Evolutionary conservation across 30 jellyfish, hydroid and myxozoan genomes (phyloP), one percentile per base, ranked within the genome.

Genomic region (Clytia hemisphaerica): DNA sequence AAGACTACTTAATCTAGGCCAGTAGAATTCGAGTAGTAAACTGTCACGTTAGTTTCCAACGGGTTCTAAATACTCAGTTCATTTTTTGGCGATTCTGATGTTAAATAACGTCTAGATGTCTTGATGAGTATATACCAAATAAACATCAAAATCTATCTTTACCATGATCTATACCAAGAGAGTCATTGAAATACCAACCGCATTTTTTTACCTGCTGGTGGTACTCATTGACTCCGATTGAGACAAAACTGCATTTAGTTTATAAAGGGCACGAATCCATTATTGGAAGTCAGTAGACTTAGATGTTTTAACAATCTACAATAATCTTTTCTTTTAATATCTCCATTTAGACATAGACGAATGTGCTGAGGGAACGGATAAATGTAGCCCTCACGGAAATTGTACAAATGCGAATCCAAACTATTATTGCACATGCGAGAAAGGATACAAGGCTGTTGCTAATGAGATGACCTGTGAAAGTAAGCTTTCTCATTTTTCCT

Each of bases 391-490:
- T 4, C 64, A 58, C 33, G 96, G 94, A 14, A 85, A 77, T 58
- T 85, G 96, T 57, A 60, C 93, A 19, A 85, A 85, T 51, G 54
- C 66, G 1, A 48, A 57, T 44, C 93, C 93, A 28, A 24, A 80
- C 14, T 88, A 48, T 73, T 45, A 46, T 27, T 88, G 97, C 93
- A 70, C 77, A 37, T 88, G 97, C 50, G 81, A 84, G 1, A 62
- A 46, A 34, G 97, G 97, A 22, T 88, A 79, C 71, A 42, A 44
- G 27, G 84, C 81, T 2, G 71, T 59, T 67, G 88, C 85, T 6
- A 88, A 80, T 65, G 90, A 85, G 2, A 68, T n/a, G 16, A 33
- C 59, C 21, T 76, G 90, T 46, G 50, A n/a, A 26, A 45, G 90
- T 76, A 65, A 37, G 83, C 36, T 12, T 73, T 24, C 53, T 42